phyloP scores from a whole-genome alignment of 2,797 vertebrate species.

The Neosilurus hyrtlii region DNA sequence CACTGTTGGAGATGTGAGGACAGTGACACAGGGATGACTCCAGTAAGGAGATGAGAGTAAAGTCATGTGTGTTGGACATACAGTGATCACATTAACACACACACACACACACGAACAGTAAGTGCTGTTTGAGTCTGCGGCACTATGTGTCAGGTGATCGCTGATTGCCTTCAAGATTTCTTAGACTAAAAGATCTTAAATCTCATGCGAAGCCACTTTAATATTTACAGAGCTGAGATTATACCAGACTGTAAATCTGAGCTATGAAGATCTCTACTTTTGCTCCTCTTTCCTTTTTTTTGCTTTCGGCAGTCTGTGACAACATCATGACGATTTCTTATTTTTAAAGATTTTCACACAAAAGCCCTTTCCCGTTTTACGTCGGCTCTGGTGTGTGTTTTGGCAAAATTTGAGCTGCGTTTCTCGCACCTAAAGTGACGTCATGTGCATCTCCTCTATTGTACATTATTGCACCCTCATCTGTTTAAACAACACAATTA shows the following conservation, averaged over 20 bases:
- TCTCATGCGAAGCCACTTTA: background rate
- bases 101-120: background rate
- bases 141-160: background rate
- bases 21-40: constrained; percentile 37
- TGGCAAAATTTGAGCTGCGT: too few species aligned
- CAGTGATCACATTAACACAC: background rate
- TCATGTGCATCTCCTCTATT: too few species aligned
- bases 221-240: background rate
- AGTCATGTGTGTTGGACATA: background rate
- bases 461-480: too few species aligned
- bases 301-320: too few species aligned
- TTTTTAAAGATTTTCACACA: too few species aligned
- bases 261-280: background rate
- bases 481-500: too few species aligned
- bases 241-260: background rate
- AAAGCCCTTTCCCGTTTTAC: too few species aligned
- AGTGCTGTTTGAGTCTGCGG: background rate
- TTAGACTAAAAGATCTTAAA: background rate
- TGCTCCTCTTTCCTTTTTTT: too few species aligned
- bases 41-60: background rate
- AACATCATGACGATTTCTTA: too few species aligned
- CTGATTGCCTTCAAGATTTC: background rate
- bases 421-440: too few species aligned
- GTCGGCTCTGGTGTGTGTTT: too few species aligned
- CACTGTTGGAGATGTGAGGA: constrained; percentile 57